Evolutionary conservation across 1,140 invertebrate species (phyloP), one percentile per base, ranked within the genome.

Genomic region (Conus betulinus): DNA sequence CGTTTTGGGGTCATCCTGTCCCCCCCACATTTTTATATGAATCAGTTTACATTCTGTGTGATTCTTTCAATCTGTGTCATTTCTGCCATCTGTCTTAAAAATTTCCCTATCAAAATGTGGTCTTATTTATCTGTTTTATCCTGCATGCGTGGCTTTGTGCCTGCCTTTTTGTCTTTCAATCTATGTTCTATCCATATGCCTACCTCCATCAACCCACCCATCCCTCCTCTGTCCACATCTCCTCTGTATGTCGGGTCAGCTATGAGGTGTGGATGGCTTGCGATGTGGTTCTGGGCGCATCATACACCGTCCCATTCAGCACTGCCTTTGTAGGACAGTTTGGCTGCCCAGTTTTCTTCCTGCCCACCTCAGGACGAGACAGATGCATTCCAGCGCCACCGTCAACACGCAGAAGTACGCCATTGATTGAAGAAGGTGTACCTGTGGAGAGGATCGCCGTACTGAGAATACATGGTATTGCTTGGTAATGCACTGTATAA

Each of bases 291-390:
- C 60, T 99, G 99, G 99, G 97, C 97, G n/a, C 0, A 97, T 99
- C 17, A 98, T 98, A 95, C 98, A 99, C 96, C 96, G 97, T 91
- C 98, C 98, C 90, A 98, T 99, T n/a, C 92, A 97, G 97, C 13
- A 97, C 98, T 39, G 98, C 98, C 17, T 99, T 99, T 96, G 97
- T 99, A n/a, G 67, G 99, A 99, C 96, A 97, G 98, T n/a, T n/a
- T n/a, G n/a, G 98, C 98, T 51, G 98, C 98, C 10, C 97, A 99
- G 96, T 99, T 99, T n/a, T n/a, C 96, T 98, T 99, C 91, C 96
- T 97, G 90, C 93, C 95, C 11, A 95, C 74, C 92, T 96, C 89
- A 94, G 87, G 92, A 92, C 8, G 95, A 94, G 85, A 39, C n/a
- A 84, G 10, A 52, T 84, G 25, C 39, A 74, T n/a, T 71, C 85